Evolutionary conservation across 2,113 vertebrate genomes (phyloP).

Genomic region (Argyrosomus japonicus): DNA sequence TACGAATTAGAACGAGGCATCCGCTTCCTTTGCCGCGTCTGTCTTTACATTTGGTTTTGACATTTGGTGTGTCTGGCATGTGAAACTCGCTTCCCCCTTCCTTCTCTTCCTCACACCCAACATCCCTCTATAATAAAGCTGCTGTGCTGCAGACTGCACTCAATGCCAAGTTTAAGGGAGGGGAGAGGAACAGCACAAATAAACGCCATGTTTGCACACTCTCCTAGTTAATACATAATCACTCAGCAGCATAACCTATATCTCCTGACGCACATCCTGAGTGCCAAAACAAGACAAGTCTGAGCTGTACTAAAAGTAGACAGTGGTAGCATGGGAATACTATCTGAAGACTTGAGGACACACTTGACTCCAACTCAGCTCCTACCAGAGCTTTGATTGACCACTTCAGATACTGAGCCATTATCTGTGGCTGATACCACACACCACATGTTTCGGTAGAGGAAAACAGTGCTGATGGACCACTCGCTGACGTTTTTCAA

Average conservation of each 20-base stretch:
- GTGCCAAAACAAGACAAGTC: not conserved
- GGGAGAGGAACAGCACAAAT: slow-evolving; percentile 31
- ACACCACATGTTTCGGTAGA: slow-evolving; percentile 36
- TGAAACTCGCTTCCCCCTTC: slow-evolving; percentile 65
- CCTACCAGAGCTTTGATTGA: slow-evolving; percentile 30
- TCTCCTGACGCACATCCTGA: not conserved
- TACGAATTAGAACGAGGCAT: slow-evolving; percentile 48
- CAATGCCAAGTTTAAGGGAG: slow-evolving; percentile 49
- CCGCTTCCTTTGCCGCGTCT: slow-evolving; percentile 48
- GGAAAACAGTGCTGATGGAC: slow-evolving; percentile 29
- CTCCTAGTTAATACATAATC: not conserved
- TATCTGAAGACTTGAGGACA: not conserved
- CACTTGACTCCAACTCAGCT: slow-evolving; percentile 45
- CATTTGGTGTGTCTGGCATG: slow-evolving; percentile 43
- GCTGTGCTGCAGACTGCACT: slow-evolving; percentile 32
- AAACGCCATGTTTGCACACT: slow-evolving; percentile 13
- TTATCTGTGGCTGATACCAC: slow-evolving; percentile 61
- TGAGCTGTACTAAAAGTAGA: not conserved
- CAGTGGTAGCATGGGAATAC: not conserved
- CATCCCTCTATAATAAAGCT: slow-evolving; percentile 55
- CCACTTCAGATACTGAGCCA: slow-evolving; percentile 45
- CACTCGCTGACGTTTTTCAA: slow-evolving; percentile 51
- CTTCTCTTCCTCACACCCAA: slow-evolving; percentile 60
- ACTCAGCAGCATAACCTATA: not conserved
- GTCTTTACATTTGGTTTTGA: slow-evolving; percentile 63